Base-by-base conservation (phyloP, 2,888 invertebrate species). In the Anoncus sp. region DNA sequence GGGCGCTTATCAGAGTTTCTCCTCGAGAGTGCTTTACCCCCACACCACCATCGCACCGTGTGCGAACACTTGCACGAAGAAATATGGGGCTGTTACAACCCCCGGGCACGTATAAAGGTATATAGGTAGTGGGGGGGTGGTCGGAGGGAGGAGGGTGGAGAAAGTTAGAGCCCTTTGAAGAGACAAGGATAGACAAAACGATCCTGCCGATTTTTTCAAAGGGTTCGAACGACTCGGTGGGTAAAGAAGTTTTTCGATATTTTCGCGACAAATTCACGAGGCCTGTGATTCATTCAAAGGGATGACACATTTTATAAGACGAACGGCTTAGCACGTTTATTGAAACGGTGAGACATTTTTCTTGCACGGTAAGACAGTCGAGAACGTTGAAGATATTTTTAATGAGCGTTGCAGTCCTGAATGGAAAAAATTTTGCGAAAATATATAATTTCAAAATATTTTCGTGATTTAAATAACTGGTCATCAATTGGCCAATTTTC, bases 31-130 rank as follows among this genome's bases (percentile, higher is more conserved):
- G 20, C 18, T 1, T 10, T 57, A 18, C 20, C 43, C 65, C 60
- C 40, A 27, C 70, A 51, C 35, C 38, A 10, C 31, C 31, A 4
- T 31, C 31, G 4, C 31, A 31, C 31, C 31, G 31, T 7, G 5
- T 31, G 4, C 31, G 31, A 66, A 53, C 62, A 63, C 60, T 60
- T 59, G 12, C 67, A 24, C 51, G 7, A 57, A 55, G 35, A 73
- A 49, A 55, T 67, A 76, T 62, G 47, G 66, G 66, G 31, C 45
- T 62, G 77, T 38, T 55, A 63, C 73, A 45, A 73, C 40, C 72
- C 60, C 53, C 22, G 16, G 51, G 35, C 63, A 47, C 47, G 45
- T 72, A 35, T 57, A 38, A 24, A 10, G 16, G 35, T 18, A 18
- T 35, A 35, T 20, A 20, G 43, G 57, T 27, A 53, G 22, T 5